These are phyloP conservation scores for Neoarius graeffei DNA, from an alignment of 2,113 vertebrate species.

Conservation along the genomic window DNA sequence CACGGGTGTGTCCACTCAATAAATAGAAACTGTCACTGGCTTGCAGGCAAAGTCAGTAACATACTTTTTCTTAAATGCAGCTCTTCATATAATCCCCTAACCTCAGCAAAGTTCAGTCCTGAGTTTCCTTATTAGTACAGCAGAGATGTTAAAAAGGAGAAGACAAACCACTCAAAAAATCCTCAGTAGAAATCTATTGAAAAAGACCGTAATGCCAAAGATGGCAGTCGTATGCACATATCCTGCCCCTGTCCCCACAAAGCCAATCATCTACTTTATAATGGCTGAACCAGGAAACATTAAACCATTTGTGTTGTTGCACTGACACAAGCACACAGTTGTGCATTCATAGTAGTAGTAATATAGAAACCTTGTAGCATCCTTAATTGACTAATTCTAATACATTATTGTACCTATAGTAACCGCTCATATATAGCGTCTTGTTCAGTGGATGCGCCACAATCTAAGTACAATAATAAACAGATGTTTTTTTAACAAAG, in stretches of 20 bases:
- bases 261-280: too few relatives aligned
- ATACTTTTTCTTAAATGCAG: not conserved
- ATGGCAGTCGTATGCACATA: too few relatives aligned
- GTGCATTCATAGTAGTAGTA: not conserved
- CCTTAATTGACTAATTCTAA: not conserved
- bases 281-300: too few relatives aligned
- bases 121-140: too few relatives aligned
- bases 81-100: not conserved
- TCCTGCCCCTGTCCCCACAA: too few relatives aligned
- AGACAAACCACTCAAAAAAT: too few relatives aligned
- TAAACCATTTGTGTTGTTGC: too few relatives aligned
- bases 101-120: slow-evolving; percentile 2
- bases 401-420: not conserved
- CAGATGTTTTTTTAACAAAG: not conserved
- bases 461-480: not conserved
- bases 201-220: too few relatives aligned
- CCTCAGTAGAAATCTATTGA: too few relatives aligned
- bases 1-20: not conserved
- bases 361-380: too few relatives aligned
- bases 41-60: not conserved
- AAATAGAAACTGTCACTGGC: slow-evolving; percentile 19
- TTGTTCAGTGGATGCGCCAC: not conserved
- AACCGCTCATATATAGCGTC: not conserved
- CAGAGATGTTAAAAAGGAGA: too few relatives aligned
- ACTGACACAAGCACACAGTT: not conserved